Base-by-base conservation (phyloP, 2,888 invertebrate genomes). In the Limenitis arthemis region DNA sequence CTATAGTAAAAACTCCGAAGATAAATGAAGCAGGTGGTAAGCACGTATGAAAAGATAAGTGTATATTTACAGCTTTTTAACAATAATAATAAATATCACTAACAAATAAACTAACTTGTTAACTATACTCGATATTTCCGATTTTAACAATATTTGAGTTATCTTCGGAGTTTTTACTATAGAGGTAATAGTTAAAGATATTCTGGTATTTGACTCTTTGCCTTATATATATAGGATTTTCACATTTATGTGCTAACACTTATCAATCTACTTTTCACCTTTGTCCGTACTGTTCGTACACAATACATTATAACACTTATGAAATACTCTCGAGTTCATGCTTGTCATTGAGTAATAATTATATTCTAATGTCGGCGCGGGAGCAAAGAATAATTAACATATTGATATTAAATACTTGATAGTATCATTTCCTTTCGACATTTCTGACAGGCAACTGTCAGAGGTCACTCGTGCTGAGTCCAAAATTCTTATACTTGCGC, bases 371-470 rank as follows among this genome's bases (percentile, higher is more conserved):
- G 33, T 30, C 32, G 42, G 51, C 38, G 44, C 49, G 47, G 43
- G 38, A 49, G 44, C 42, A 34, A 11, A 6, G 44, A 42, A 49
- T 54, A 54, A 54, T 54, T 54, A 49, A 51, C 51, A 36, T 46
- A 31, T 32, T 36, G 50, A 47, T 53, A 34, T 55, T 30, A 46
- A 48, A 51, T 47, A 39, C 43, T 41, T 46, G 48, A 48, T 54
- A 41, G 29, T 44, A 47, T 53, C 37, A 28, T 49, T 36, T 47
- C 41, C 30, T 36, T 40, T 34, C 47, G 44, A 47, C 41, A 29
- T 36, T n/a, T 44, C 50, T 46, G 53, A 51, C 42, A 41, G 12
- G 40, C 32, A 41, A 29, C 28, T 37, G 50, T 54, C 55, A 56
- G 43, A 49, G 56, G 47, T 53, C 54, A 53, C 11, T 43, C 49